Evolutionary conservation across 2,113 vertebrate genomes (phyloP), one percentile per base, ranked within the genome.

Genomic region (Ptilonorhynchus violaceus): DNA sequence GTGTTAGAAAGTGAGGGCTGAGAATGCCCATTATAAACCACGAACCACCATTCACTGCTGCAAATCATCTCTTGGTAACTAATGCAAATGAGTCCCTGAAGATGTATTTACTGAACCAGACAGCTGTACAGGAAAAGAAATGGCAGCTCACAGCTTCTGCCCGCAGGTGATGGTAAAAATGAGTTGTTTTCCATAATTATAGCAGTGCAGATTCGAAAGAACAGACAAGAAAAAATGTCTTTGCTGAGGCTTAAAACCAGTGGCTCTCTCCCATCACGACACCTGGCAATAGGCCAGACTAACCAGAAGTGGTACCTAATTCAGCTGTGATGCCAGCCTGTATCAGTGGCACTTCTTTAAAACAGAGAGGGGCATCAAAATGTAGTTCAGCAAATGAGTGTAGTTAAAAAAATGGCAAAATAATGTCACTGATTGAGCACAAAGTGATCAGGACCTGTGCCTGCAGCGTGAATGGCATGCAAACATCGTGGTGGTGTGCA

Each of bases 71-170:
- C 94, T 12, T 41, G 78, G 58, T 82, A 94, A 82, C 82, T 25
- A n/a, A 87, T 17, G 62, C 78, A 82, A 81, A 96, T 27, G 77
- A 33, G 77, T 85, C 93, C 93, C 94, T 11, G 13, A 77, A 94
- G 95, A 68, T 44, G 16, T 60, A 87, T 83, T 82, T 89, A 67
- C 86, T 60, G 93, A 80, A 70, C 28, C 50, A 93, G 94, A 73
- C 94, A 97, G 89, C 93, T 96, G 96, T n/a, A 69, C 46, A 39
- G 70, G 79, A 89, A 83, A 84, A 81, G 77, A 75, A 92, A 91
- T 35, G 70, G 89, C 41, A 91, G 67, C 41, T 87, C 35, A 35
- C 50, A 84, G 74, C 67, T 76, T 89, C 84, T 92, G 88, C 79
- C 77, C 7, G 0, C 42, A 77, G 92, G 84, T 92, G 85, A 74